Percentiles rank a stretch among this genome's conserved stretches.
Evolutionary conservation across 2,888 invertebrate species (phyloP).

Genomic region (Agonopterix alstromeriana): DNA sequence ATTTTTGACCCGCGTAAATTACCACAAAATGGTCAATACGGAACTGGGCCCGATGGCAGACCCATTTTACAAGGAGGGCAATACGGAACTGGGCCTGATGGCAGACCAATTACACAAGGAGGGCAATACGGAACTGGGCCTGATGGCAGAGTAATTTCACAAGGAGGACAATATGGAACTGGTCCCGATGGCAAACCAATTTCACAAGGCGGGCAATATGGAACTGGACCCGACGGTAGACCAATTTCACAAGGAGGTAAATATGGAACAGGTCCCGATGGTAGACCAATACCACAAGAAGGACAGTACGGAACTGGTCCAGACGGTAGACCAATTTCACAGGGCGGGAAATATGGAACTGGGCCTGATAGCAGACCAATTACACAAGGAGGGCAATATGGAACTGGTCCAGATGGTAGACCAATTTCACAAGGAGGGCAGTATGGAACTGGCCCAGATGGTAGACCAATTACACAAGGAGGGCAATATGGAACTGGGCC

Average conservation of each 20-base stretch:
- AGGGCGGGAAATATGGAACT: too few species aligned
- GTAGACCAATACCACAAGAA: not conserved
- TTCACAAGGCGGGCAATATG: too few species aligned
- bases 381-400: too few species aligned
- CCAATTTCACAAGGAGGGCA: not conserved
- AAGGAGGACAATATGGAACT: slow-evolving; percentile 8
- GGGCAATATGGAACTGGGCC: too few species aligned
- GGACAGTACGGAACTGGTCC: too few species aligned
- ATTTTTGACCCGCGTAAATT: not conserved
- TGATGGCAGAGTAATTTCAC: not conserved
- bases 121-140: slow-evolving; percentile 2
- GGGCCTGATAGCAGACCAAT: too few species aligned
- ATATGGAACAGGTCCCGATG: not conserved
- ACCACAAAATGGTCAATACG: slow-evolving; percentile 2
- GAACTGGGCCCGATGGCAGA: not conserved
- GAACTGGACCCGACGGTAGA: too few species aligned
- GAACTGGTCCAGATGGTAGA: too few species aligned
- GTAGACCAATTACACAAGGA: too few species aligned
- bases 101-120: not conserved
- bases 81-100: slow-evolving; percentile 3
- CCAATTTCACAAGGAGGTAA: not conserved
- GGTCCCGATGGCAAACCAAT: not conserved
- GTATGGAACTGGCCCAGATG: not conserved
- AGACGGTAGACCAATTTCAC: too few species aligned
- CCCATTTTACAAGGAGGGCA: slow-evolving; percentile 4